A percentile compares a stretch with the other conserved stretches of the same genome.
phyloP scores from a whole-genome alignment of 2,797 vertebrate genomes.

The Mareca strepera region DNA sequence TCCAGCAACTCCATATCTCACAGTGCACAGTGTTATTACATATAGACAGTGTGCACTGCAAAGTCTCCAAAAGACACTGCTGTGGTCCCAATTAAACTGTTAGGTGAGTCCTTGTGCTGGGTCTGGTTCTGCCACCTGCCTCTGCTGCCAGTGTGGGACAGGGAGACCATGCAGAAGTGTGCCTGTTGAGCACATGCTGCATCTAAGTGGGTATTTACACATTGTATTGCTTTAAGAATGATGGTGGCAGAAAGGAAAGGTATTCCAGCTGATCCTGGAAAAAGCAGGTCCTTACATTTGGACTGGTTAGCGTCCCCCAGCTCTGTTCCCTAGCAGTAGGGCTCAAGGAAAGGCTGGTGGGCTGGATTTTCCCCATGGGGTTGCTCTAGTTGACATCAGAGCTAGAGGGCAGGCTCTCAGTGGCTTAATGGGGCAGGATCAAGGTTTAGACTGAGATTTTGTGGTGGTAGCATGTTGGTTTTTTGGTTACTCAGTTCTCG shows the following conservation, averaged over 20 bases:
- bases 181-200: not conserved
- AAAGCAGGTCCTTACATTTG: not conserved
- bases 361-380: not conserved
- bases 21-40: conserved; percentile 29
- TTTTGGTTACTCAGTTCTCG: not conserved
- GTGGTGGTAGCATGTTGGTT: not conserved
- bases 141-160: not conserved
- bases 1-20: conserved; percentile 39
- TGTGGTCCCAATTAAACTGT: conserved; percentile 49
- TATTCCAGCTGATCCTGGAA: not conserved
- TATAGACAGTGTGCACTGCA: conserved; percentile 4
- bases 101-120: not conserved
- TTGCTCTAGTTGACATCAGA: not conserved
- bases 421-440: not conserved
- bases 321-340: not conserved
- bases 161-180: not conserved
- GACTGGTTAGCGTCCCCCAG: not conserved
- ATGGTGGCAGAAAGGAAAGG: not conserved
- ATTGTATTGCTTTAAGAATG: not conserved
- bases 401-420: not conserved
- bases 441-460: not conserved
- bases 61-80: conserved; percentile 18
- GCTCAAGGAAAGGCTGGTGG: not conserved
- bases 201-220: not conserved
- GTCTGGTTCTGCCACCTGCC: not conserved